Evolutionary conservation across 2,888 invertebrate genomes (phyloP).

Genomic region (Hypsopygia costalis): DNA sequence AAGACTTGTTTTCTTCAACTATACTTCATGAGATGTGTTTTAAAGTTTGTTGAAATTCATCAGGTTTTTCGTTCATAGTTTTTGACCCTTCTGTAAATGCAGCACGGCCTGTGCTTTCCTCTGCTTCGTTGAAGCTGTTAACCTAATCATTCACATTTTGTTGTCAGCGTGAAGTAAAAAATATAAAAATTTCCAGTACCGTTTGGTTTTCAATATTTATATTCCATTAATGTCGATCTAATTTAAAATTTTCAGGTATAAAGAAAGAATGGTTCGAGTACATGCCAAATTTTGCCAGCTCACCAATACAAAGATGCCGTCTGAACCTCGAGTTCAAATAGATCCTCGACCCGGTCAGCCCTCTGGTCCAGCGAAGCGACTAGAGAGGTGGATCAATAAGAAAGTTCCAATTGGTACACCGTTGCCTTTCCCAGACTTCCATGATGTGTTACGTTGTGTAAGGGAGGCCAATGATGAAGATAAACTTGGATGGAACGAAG

Average conservation of each 20-base stretch:
- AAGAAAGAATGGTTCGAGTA: conserved; percentile 66
- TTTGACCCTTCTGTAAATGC: too few relatives aligned
- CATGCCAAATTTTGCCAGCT: conserved; percentile 83
- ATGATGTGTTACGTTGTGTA: conserved; percentile 70
- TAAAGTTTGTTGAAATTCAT: too few relatives aligned
- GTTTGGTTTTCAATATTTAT: too few relatives aligned
- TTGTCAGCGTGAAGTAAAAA: too few relatives aligned
- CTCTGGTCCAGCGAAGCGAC: conserved; percentile 55
- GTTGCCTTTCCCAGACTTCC: conserved; percentile 77
- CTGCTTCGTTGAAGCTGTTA: too few relatives aligned
- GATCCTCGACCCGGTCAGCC: conserved; percentile 57
- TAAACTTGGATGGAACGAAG: conserved; percentile 61
- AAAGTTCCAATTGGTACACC: conserved; percentile 65
- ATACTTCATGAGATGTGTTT: too few relatives aligned
- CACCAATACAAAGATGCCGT: conserved; percentile 76
- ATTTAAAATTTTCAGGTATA: conserved; percentile 48
- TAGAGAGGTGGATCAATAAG: conserved; percentile 66
- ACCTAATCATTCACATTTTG: too few relatives aligned
- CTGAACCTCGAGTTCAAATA: conserved; percentile 58
- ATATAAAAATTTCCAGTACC: too few relatives aligned
- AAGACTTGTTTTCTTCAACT: too few relatives aligned
- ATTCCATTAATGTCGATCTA: background rate
- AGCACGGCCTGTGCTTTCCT: too few relatives aligned
- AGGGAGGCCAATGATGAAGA: conserved; percentile 61
- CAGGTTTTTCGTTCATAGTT: too few relatives aligned